Base-by-base conservation (phyloP, 2,113 vertebrate species). In the Xiphophorus couchianus region DNA sequence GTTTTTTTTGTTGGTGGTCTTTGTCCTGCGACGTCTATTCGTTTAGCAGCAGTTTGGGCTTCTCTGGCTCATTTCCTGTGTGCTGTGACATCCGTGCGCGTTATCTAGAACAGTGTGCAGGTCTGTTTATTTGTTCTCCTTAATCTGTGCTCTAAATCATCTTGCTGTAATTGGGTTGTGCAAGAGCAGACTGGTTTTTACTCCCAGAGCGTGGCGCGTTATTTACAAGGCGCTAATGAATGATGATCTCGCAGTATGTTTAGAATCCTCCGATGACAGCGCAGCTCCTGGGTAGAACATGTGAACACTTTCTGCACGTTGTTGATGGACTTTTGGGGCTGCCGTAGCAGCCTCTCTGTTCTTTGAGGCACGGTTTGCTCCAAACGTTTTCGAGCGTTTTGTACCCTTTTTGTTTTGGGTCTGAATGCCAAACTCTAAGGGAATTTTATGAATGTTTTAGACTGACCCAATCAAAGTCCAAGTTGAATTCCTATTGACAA, bases 161-260 rank as follows among this genome's bases (percentile, higher is more conserved):
- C 35, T 70, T 74, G 54, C 63, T 60, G 37, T 78, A 83, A 67
- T 89, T 85, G 82, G 64, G 76, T 71, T 68, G 69, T 75, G 76
- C 86, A 78, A 84, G 74, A 83, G 77, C 15, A 14, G 73, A 71
- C 77, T 71, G 66, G 83, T 83, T 77, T 82, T 73, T 1, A 65
- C 74, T 86, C 48, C 85, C n/a, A 51, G 70, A 83, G 86, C 81
- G 71, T 62, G 68, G 19, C 1, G 3, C 66, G 62, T 71, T 76
- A 76, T 67, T 60, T 33, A n/a, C 68, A 69, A 81, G 80, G 69
- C 19, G 80, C 75, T 83, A 86, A 91, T 88, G 72, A 87, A 77
- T 42, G 58, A 73, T 79, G 66, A 85, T 79, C 71, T 68, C 65
- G 54, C 37, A 37, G 58, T 63, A n/a, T 39, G 33, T 51, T 68